Conservation (phyloP, 2,888 invertebrate species). For the Coelopa pilipes region DNA sequence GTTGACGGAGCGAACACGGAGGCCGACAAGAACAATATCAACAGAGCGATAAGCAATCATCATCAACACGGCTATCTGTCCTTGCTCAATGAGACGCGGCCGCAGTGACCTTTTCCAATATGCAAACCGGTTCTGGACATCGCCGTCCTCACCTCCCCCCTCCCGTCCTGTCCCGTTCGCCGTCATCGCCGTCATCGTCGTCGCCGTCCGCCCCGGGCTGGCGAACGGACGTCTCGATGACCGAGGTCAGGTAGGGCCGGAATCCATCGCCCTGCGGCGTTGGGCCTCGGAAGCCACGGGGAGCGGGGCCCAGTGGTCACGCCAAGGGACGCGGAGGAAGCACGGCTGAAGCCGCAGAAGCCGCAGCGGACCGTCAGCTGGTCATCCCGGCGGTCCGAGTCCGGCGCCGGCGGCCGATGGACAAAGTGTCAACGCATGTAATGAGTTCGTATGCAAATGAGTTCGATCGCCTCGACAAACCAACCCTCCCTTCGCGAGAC, state of each 20-base stretch:
- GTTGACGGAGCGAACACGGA: constrained; percentile 37
- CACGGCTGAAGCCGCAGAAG: not conserved
- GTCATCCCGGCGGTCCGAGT: constrained; percentile 1
- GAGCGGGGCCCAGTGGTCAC: not conserved
- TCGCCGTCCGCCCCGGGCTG: too few species aligned
- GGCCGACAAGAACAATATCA: constrained; percentile 39
- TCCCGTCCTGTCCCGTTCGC: too few species aligned
- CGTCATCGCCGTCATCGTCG: too few species aligned
- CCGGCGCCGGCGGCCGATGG: not conserved
- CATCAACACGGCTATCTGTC: constrained; percentile 35
- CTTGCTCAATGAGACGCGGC: constrained; percentile 4
- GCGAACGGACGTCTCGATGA: not conserved
- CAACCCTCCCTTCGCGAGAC: too few species aligned
- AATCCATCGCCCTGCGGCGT: not conserved
- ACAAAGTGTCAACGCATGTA: not conserved
- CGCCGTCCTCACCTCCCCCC: too few species aligned
- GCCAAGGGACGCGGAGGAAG: not conserved
- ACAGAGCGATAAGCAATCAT: constrained; percentile 43
- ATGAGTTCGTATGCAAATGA: too few species aligned
- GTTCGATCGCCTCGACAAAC: too few species aligned
- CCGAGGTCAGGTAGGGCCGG: not conserved
- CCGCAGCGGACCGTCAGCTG: not conserved
- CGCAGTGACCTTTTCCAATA: constrained; percentile 31
- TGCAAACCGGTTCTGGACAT: constrained; percentile 62
- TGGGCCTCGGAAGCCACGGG: too few species aligned